Percentiles rank a stretch among this genome's conserved stretches.
Evolutionary conservation across 2,888 invertebrate genomes (phyloP).

Genomic region (Acholoe squamosa): DNA sequence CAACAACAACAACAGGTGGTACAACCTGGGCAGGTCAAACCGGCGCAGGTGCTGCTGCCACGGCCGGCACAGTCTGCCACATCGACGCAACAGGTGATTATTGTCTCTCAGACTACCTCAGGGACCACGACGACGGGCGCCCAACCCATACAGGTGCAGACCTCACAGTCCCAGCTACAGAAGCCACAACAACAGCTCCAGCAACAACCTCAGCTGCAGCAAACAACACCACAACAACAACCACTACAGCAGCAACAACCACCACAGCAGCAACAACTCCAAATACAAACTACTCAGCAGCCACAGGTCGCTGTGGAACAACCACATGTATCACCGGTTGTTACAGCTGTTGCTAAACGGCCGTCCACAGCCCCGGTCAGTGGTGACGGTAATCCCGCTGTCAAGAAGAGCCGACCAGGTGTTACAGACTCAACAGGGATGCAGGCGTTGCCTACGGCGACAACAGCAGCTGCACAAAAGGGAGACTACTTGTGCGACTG

Average conservation of each 20-base stretch:
- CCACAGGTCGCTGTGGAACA: background rate
- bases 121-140: slow-evolving; percentile 3
- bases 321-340: background rate
- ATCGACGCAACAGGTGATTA: slow-evolving; percentile 30
- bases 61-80: background rate
- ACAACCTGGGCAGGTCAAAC: background rate
- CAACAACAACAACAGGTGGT: background rate
- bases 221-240: background rate
- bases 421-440: slow-evolving; percentile 55
- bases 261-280: background rate
- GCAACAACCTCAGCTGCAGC: slow-evolving; percentile 18
- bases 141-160: slow-evolving; percentile 8
- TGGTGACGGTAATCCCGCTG: background rate
- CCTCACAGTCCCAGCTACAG: background rate
- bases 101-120: slow-evolving; percentile 26
- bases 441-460: slow-evolving; percentile 1
- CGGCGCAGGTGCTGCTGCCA: slow-evolving; percentile 40
- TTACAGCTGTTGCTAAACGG: background rate
- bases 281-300: slow-evolving; percentile 43
- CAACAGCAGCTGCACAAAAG: slow-evolving; percentile 20
- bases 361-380: slow-evolving; percentile 39
- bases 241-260: background rate
- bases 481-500: slow-evolving; percentile 91
- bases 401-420: slow-evolving; percentile 72
- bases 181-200: background rate